Evolutionary conservation across 2,113 vertebrate genomes (phyloP), one percentile per base, ranked within the genome.

Genomic region (Amia ocellicauda): DNA sequence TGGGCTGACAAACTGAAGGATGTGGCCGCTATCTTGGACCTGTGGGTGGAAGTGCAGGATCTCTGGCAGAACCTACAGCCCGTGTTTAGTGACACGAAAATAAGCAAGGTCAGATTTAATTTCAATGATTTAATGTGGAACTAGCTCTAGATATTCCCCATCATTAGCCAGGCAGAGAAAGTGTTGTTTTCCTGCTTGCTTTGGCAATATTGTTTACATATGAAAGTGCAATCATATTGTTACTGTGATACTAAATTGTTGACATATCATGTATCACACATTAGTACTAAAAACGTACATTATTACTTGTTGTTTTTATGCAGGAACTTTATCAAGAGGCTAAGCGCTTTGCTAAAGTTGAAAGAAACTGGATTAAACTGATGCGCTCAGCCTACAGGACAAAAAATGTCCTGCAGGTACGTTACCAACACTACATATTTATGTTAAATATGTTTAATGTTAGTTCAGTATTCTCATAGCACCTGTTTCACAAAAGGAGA

Each of bases 21-120:
- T 19, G 63, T 66, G 41, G 52, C 58, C n/a, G 43, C 50, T 7
- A 63, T 70, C 10, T 42, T 70, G 24, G 63, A 70, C 5, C 41
- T 66, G 19, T 70, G 69, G 69, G 29, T 62, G 8, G 69, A 70
- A 29, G 69, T 70, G 20, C 69, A 70, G 23, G 69, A 70, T 28
- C 58, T 66, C 1, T 70, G 69, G 69, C 58, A 58, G n/a, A 59
- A 70, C 17, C 59, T 70, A 1, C 63, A 70, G 14, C 51, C 61
- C n/a, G 27, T 66, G 7, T 70, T 66, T 57, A 66, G 26, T 70
- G 59, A 57, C 45, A 19, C 63, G 4, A 66, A 19, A n/a, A 66
- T 62, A 13, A 51, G 36, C 17, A 65, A 70, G 56, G 31, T 58
- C 1, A 58, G 28, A 27, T 5, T 23, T 52, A 3, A 5, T 9